Evolutionary conservation across 2,797 vertebrate species (phyloP), one percentile per base, ranked within the genome.

Genomic region (Xerus rutilus): DNA sequence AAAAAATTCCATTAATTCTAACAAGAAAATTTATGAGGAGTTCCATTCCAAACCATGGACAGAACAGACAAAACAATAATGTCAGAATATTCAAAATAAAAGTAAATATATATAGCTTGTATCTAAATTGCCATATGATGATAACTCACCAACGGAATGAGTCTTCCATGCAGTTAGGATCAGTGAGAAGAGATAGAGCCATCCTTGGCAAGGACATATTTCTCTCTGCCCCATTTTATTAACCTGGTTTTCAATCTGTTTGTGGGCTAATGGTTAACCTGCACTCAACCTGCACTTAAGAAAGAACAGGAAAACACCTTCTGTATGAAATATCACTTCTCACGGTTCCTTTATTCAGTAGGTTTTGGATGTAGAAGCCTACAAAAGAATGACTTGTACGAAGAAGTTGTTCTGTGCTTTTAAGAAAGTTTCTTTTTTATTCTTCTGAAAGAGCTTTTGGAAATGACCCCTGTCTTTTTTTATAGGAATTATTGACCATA

Each of bases 1-100:
- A 70, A 65, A 14, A 57, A 52, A 52, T 67, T 81, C 5, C 76
- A 65, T 67, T 87, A 77, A 82, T 86, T 93, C 64, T 65, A 72
- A 57, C 5, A 81, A 54, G 28, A 57, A 86, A 67, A 69, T 92
- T 77, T 92, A 43, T 65, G 64, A 88, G 17, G 18, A 43, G n/a
- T 43, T 95, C 6, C n/a, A 87, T 64, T 13, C 20, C 6, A 65
- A 94, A 89, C 7, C 59, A 84, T 62, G 86, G 73, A 87, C 17
- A 74, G 83, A 97, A 21, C 39, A 73, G 90, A 86, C 5, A 91
- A 94, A 57, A 65, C 77, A 78, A 87, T 14, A 62, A 35, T 73
- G 39, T 91, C 73, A 89, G 49, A 17, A 43, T 81, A 21, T 47
- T 69, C 25, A 14, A 89, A 45, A 62, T 88, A 73, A 78, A 74